These are phyloP conservation scores for Notechis scutatus DNA, from an alignment of 2,113 vertebrate genomes.

Conservation along the genomic window DNA sequence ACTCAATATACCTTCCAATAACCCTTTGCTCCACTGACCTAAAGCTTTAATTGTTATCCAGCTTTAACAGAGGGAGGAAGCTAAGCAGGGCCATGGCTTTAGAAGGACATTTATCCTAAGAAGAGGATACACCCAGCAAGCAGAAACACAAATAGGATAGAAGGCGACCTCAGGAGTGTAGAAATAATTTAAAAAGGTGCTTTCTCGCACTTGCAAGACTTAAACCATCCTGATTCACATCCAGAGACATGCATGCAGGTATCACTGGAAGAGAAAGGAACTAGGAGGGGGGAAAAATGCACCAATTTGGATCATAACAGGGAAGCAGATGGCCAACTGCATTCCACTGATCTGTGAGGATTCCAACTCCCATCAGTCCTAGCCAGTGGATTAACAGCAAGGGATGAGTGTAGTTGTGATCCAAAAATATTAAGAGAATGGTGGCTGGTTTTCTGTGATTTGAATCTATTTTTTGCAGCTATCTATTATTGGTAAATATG, in stretches of 20 bases:
- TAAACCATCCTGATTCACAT: background rate
- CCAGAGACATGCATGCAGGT: background rate
- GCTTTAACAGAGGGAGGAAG: background rate
- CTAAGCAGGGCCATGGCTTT: background rate
- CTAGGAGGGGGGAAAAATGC: background rate
- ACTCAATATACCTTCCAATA: background rate
- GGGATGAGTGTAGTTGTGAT: background rate
- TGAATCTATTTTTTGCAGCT: background rate
- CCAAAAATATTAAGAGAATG: background rate
- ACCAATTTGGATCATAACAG: background rate
- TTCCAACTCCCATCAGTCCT: background rate
- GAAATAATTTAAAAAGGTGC: background rate
- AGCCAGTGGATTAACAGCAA: background rate
- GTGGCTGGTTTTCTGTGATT: background rate
- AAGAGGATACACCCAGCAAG: background rate
- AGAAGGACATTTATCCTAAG: background rate
- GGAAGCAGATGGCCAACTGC: background rate
- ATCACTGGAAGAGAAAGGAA: background rate
- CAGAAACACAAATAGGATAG: background rate
- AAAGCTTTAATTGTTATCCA: background rate
- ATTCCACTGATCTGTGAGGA: background rate
- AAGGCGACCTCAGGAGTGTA: rapidly evolving
- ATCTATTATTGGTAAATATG: background rate
- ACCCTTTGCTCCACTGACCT: background rate
- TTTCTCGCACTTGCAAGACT: background rate